Base-by-base conservation (phyloP, 1,140 invertebrate genomes). In the Solenopsis invicta region DNA sequence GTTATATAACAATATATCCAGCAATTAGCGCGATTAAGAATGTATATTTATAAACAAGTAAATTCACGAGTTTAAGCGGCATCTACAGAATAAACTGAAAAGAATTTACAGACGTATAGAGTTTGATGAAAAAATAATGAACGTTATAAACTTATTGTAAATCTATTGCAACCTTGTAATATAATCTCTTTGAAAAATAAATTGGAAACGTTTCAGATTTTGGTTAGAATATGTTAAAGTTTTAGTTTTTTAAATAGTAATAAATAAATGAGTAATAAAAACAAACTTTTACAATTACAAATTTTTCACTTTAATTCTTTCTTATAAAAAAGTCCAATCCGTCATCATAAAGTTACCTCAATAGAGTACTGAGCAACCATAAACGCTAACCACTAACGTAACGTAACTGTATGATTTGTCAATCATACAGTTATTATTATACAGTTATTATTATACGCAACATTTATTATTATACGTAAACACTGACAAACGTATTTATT, bases 211-310 rank as follows among this genome's bases (percentile, higher is more conserved):
- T 29, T 61, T 61, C 29, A 64, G 2, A 37, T n/a, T 64, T 37
- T 64, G 29, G 5, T 9, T 16, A 64, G 29, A 2, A 64, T n/a
- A 21, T 59, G 0, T 69, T 16, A 16, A 69, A 48, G 2, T 24
- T 69, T 67, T 9, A 67, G 5, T 45, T 45, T 45, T 69, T 18
- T 66, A 41, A 18, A 41, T n/a, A 10, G 0, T 12, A n/a, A n/a
- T 66, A 48, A 48, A 69, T 69, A 48, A 48, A 21, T n/a, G 13
- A 10, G 1, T 66, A 66, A 67, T 66, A 66, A 67, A 45, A 67
- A 45, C 37, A 66, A 66, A 8, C 2, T 29, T 29, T 29, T 29
- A 29, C 29, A 29, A 29, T 67, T 45, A 45, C 2, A 45, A 45
- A n/a, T n/a, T 67, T 67, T 45, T 21, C 2, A 9, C n/a, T 37